Evolutionary conservation across 2,888 invertebrate genomes (phyloP).

Genomic region (Byasa hedistus): DNA sequence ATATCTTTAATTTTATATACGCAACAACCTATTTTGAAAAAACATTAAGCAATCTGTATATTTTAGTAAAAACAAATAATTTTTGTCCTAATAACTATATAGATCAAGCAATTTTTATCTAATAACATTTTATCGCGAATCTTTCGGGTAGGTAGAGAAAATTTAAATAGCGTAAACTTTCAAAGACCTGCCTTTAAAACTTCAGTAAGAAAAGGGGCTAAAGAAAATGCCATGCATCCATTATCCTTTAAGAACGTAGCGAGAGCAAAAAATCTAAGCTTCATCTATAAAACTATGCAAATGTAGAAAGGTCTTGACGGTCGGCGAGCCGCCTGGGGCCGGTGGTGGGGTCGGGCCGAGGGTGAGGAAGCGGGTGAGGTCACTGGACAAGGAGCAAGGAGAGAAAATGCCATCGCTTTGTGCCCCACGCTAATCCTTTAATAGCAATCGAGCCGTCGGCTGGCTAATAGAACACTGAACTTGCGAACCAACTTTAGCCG

Average conservation of each 20-base stretch:
- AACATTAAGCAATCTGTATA: no score
- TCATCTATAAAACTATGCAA: slow-evolving; percentile 72
- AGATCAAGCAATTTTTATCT: not conserved
- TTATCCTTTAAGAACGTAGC: slow-evolving; percentile 70
- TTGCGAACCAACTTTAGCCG: slow-evolving; percentile 32
- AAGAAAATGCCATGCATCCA: slow-evolving; percentile 41
- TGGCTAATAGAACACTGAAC: slow-evolving; percentile 38
- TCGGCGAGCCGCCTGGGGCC: slow-evolving; percentile 44
- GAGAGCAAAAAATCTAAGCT: slow-evolving; percentile 68
- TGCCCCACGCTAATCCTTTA: slow-evolving; percentile 73
- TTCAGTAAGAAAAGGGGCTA: slow-evolving; percentile 25
- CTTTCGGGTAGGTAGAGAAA: not conserved
- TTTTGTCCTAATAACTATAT: no score
- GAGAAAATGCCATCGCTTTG: slow-evolving; percentile 73
- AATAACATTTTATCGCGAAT: not conserved
- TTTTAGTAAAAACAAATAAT: no score
- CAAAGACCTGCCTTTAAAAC: slow-evolving; percentile 25
- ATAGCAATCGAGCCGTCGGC: slow-evolving; percentile 64
- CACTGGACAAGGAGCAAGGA: slow-evolving; percentile 69
- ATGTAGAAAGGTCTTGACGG: slow-evolving; percentile 76
- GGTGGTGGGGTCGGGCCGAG: slow-evolving; percentile 41
- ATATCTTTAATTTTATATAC: no score
- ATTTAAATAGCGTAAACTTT: slow-evolving; percentile 10
- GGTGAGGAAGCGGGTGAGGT: slow-evolving; percentile 39
- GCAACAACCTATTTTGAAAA: no score